phyloP scores from a whole-genome alignment of 2,888 invertebrate species.

The Catocala fraxini region DNA sequence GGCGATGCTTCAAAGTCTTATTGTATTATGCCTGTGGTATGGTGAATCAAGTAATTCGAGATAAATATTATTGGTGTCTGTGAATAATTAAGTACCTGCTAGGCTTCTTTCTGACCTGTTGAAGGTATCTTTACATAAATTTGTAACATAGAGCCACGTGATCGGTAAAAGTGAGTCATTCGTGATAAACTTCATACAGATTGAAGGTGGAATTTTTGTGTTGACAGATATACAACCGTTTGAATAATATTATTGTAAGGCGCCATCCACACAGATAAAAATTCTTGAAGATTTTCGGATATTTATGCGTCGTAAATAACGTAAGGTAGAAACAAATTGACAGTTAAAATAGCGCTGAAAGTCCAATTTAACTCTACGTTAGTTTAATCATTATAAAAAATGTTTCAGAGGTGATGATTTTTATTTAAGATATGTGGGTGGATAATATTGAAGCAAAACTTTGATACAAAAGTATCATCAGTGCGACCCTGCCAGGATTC shows the following conservation, averaged over 20 bases:
- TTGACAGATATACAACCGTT: slow-evolving; percentile 12
- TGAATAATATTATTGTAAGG: slow-evolving; percentile 8
- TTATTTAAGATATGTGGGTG: background rate
- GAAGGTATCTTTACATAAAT: too few relatives aligned
- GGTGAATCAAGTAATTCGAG: too few relatives aligned
- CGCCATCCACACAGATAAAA: slow-evolving; percentile 14
- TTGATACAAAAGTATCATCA: slow-evolving; percentile 43
- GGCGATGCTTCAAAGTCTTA: too few relatives aligned
- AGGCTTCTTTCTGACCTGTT: too few relatives aligned
- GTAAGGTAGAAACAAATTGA: slow-evolving; percentile 16
- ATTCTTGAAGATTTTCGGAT: slow-evolving; percentile 3
- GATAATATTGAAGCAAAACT: too few relatives aligned
- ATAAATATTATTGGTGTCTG: too few relatives aligned
- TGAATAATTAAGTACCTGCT: too few relatives aligned
- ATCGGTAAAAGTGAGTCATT: background rate
- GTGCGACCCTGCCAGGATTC: slow-evolving; percentile 88
- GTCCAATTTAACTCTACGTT: slow-evolving; percentile 1
- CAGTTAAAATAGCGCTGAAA: slow-evolving; percentile 13
- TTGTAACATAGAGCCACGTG: too few relatives aligned
- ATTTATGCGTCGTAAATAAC: slow-evolving; percentile 19
- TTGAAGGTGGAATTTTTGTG: slow-evolving; percentile 14
- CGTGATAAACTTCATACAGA: slow-evolving; percentile 8
- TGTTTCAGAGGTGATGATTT: slow-evolving; percentile 3
- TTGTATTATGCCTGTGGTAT: too few relatives aligned
- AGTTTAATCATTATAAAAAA: slow-evolving; percentile 7